Evolutionary conservation across 1,140 invertebrate genomes (phyloP).

Genomic region (Copidosoma floridanum): DNA sequence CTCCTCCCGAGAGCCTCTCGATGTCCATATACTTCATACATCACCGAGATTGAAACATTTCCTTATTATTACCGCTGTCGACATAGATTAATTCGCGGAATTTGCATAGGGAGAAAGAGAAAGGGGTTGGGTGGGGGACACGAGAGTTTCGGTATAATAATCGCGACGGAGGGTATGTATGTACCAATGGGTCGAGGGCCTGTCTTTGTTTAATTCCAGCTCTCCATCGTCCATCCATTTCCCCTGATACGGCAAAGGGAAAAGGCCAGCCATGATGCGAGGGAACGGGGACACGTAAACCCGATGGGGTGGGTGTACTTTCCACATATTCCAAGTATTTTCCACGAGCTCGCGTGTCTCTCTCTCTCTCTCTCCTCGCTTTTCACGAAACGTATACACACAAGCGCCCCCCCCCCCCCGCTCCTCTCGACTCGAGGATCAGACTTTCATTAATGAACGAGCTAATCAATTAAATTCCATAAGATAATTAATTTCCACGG

Average conservation of each 20-base stretch:
- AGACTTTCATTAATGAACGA: constrained; percentile 18
- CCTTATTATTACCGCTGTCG: constrained; percentile 56
- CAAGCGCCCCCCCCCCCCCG: not conserved
- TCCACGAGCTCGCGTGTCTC: no score
- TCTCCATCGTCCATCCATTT: constrained; percentile 38
- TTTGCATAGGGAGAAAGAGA: constrained; percentile 33
- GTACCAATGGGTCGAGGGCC: constrained; percentile 34
- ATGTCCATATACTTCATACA: constrained; percentile 51
- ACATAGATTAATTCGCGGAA: constrained; percentile 55
- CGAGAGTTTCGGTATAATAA: constrained; percentile 18
- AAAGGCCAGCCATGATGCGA: no score
- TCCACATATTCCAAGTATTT: constrained; percentile 32
- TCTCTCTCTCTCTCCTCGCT: constrained; percentile 25
- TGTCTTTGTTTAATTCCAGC: constrained; percentile 52
- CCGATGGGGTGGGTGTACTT: constrained; percentile 28
- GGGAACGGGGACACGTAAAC: no score
- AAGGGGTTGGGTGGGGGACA: not conserved
- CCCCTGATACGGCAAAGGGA: no score
- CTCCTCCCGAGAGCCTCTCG: constrained; percentile 18
- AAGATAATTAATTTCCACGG: constrained; percentile 21
- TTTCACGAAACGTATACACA: no score
- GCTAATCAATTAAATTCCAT: constrained; percentile 29
- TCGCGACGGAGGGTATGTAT: no score
- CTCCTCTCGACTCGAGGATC: not conserved
- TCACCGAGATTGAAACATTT: constrained; percentile 58